A percentile compares a stretch with the other conserved stretches of the same genome.
These are phyloP conservation scores for Riparia riparia DNA, from an alignment of 2,113 vertebrate genomes.

Conservation along the genomic window DNA sequence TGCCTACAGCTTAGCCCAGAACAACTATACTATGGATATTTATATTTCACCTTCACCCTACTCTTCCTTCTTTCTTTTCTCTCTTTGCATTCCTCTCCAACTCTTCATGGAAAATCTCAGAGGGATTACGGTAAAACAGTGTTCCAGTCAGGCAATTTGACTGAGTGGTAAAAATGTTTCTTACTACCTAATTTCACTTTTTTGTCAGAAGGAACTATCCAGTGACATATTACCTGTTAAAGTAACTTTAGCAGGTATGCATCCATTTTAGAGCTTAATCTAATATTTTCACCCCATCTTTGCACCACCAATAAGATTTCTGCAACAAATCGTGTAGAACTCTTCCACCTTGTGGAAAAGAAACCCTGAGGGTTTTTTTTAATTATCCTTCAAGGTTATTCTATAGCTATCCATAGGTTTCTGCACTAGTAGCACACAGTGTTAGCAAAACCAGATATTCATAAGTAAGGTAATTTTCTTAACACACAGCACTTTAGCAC, in stretches of 20 bases:
- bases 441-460: neutral
- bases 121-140: neutral
- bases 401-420: neutral
- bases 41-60: neutral
- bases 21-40: neutral
- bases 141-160: neutral
- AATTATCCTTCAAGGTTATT: neutral
- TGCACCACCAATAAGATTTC: neutral
- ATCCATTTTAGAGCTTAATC: neutral
- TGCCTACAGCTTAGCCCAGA: neutral
- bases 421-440: neutral
- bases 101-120: neutral
- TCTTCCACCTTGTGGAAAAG: neutral
- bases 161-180: neutral
- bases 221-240: neutral
- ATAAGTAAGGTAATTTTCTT: neutral
- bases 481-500: neutral
- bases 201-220: neutral
- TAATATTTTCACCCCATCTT: neutral
- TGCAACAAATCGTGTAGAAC: neutral
- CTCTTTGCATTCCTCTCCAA: neutral
- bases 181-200: neutral
- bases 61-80: neutral
- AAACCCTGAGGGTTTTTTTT: neutral
- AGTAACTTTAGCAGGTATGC: neutral